Conservation (phyloP, 2,797 vertebrate species). For the Manis pentadactyla region DNA sequence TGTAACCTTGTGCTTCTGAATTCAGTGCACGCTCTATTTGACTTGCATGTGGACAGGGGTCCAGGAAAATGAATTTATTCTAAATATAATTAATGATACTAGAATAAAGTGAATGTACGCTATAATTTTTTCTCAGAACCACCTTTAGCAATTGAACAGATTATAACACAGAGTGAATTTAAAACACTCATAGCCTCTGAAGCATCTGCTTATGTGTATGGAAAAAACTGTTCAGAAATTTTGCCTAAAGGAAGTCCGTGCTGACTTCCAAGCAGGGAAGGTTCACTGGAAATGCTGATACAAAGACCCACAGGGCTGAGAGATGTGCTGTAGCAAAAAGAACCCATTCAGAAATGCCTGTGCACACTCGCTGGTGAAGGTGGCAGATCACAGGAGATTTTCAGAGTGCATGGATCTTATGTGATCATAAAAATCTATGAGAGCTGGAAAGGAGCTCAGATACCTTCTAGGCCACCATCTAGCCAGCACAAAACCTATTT, state of each 20-base stretch:
- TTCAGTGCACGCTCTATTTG: background rate
- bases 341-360: too few relatives aligned
- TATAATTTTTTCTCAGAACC: background rate
- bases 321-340: background rate
- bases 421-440: background rate
- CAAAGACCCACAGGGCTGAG: background rate
- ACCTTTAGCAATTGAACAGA: background rate
- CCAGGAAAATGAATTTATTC: conserved; percentile 17
- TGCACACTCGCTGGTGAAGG: background rate
- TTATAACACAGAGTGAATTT: background rate
- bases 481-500: background rate
- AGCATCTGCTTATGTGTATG: background rate
- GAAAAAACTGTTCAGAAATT: background rate
- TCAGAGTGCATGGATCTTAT: background rate
- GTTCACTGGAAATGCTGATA: background rate
- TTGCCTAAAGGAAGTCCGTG: background rate
- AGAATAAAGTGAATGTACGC: background rate
- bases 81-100: background rate
- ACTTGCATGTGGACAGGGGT: background rate
- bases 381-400: background rate
- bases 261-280: background rate
- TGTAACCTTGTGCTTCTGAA: background rate
- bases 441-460: background rate
- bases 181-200: background rate
- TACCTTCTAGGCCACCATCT: background rate